Evolutionary conservation across 53 echinoderm and acorn worm species (phyloP).

Genomic region (Stichopus horrens): DNA sequence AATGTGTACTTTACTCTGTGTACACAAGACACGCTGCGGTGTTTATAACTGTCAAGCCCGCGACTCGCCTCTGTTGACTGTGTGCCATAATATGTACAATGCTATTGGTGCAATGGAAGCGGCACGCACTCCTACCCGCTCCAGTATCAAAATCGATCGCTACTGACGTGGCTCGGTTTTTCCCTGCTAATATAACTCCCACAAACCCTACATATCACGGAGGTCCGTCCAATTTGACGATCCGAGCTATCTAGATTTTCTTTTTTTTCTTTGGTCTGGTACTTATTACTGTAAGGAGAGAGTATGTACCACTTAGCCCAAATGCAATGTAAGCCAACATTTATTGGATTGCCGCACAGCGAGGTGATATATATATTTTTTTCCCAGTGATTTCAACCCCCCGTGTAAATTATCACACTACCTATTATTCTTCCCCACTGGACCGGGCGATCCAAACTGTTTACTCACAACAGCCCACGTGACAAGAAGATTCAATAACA

Average conservation of each 20-base stretch:
- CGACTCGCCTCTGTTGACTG: too few relatives aligned
- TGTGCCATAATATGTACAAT: too few relatives aligned
- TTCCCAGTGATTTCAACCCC: not conserved
- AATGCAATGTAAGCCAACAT: not conserved
- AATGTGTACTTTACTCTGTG: conserved; percentile 36
- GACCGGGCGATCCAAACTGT: conserved; percentile 32
- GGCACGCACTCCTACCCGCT: too few relatives aligned
- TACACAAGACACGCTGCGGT: not conserved
- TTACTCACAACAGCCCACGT: conserved; percentile 28
- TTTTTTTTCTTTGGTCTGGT: too few relatives aligned
- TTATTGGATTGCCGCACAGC: not conserved
- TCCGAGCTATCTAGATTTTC: too few relatives aligned
- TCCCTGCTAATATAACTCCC: too few relatives aligned
- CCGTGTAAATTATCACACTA: conserved; percentile 34
- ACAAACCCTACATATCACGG: too few relatives aligned
- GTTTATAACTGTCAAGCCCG: too few relatives aligned
- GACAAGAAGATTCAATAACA: conserved; percentile 42
- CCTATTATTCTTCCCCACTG: conserved; percentile 23
- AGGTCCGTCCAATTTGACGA: too few relatives aligned
- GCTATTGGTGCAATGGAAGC: too few relatives aligned
- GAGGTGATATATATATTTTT: not conserved
- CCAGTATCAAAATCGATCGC: not conserved
- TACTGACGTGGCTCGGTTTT: not conserved
- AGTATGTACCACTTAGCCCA: conserved; percentile 5
- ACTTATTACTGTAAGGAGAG: too few relatives aligned